Evolutionary conservation across 2,797 vertebrate species (phyloP).

Genomic region (Nannoperca australis): DNA sequence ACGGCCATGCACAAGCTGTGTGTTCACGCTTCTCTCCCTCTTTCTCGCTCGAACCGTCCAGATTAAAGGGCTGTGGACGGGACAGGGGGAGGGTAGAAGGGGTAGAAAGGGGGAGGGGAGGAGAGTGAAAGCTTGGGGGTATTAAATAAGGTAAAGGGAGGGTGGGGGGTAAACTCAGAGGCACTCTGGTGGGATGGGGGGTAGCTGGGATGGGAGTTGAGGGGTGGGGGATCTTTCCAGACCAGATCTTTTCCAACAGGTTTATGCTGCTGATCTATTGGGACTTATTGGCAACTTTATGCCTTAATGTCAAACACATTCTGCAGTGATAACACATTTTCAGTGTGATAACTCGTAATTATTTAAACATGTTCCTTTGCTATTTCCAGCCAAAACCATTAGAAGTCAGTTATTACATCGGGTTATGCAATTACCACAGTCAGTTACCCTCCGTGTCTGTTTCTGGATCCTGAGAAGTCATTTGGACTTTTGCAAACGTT

Average conservation of each 20-base stretch:
- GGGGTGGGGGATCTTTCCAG: constrained; percentile 23
- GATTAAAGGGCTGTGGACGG: constrained; percentile 84
- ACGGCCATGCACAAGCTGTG: constrained; percentile 47
- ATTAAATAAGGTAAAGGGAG: constrained; percentile 69
- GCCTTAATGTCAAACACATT: neutral
- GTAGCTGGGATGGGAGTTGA: constrained; percentile 29
- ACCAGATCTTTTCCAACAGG: neutral
- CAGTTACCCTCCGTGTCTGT: neutral
- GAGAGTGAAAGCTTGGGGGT: constrained; percentile 76
- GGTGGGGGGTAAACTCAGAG: constrained; percentile 60
- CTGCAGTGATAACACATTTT: neutral
- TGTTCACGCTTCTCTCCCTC: constrained; percentile 53
- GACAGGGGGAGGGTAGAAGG: constrained; percentile 72
- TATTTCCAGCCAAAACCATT: constrained; percentile 7
- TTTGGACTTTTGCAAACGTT: neutral
- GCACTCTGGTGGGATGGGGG: constrained; percentile 46
- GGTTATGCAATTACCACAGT: neutral
- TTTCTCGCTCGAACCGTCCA: constrained; percentile 58
- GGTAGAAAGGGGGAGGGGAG: constrained; percentile 75
- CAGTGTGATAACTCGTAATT: neutral
- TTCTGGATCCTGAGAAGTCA: neutral
- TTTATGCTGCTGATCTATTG: neutral
- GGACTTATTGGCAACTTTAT: neutral
- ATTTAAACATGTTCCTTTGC: neutral
- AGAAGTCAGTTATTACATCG: neutral